phyloP scores from a whole-genome alignment of 1,140 invertebrate genomes.

The Drosophila fuyamai region DNA sequence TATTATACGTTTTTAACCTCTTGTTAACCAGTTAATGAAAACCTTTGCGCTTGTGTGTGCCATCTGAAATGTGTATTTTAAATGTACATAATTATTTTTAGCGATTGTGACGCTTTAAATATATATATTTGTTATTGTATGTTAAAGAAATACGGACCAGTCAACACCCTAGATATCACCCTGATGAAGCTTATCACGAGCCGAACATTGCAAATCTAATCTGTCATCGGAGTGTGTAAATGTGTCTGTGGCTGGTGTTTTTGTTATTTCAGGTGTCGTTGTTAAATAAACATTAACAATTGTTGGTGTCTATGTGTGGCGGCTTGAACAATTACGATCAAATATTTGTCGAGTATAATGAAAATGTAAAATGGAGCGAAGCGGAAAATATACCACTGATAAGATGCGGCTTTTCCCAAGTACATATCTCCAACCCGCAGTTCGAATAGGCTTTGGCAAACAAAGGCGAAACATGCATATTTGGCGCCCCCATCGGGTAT shows the following conservation, averaged over 20 bases:
- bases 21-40: too few relatives aligned
- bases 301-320: constrained; percentile 20
- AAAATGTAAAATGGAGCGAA: constrained; percentile 50
- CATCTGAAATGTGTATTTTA: background rate
- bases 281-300: constrained; percentile 40
- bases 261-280: constrained; percentile 34
- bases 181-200: constrained; percentile 29
- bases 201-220: constrained; percentile 54
- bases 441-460: constrained; percentile 3
- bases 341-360: constrained; percentile 63
- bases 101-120: constrained; percentile 11
- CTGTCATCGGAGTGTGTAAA: constrained; percentile 36
- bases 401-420: constrained; percentile 33
- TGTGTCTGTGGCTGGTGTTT: constrained; percentile 2
- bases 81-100: constrained; percentile 16
- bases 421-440: constrained; percentile 7
- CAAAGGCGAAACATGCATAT: constrained; percentile 22
- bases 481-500: constrained; percentile 14
- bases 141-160: constrained; percentile 2
- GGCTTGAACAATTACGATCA: constrained; percentile 41
- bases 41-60: too few relatives aligned
- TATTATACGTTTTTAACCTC: too few relatives aligned
- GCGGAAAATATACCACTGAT: constrained; percentile 50
- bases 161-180: constrained; percentile 24
- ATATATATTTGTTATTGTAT: background rate